Conservation (phyloP, 2,888 invertebrate genomes). For the Cosmia pyralina region DNA sequence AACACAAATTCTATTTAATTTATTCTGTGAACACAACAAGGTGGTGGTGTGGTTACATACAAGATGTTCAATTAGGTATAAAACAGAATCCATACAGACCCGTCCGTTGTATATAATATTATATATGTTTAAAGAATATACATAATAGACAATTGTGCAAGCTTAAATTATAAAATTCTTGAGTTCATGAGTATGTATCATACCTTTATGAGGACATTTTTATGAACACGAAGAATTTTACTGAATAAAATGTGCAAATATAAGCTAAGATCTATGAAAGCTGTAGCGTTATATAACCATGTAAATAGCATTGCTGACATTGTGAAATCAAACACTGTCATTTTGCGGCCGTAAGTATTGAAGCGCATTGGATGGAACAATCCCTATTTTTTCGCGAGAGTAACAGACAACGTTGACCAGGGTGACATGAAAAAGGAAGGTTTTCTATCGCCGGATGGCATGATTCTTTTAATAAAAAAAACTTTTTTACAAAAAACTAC, state of each 20-base stretch:
- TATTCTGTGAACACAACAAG: not conserved
- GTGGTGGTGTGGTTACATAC: no score
- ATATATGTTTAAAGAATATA: no score
- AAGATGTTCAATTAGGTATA: not conserved
- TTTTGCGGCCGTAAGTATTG: not conserved
- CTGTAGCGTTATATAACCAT: not conserved
- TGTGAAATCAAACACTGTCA: not conserved
- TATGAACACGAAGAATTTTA: not conserved
- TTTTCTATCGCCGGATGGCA: slow-evolving; percentile 17
- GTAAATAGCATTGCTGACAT: not conserved
- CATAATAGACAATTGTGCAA: not conserved
- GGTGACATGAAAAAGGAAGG: slow-evolving; percentile 35
- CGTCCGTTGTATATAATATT: no score
- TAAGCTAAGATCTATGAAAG: not conserved
- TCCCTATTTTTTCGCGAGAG: slow-evolving; percentile 6
- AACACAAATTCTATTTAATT: not conserved
- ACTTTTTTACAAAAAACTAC: no score
- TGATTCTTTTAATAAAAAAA: slow-evolving; percentile 32
- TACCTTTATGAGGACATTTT: not conserved
- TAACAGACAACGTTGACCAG: slow-evolving; percentile 8
- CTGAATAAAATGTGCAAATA: not conserved
- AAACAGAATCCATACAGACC: no score
- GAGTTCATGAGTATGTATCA: not conserved
- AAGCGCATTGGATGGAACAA: not conserved
- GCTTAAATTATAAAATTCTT: not conserved